Evolutionary conservation across 2,888 invertebrate genomes (phyloP), one percentile per base, ranked within the genome.

Genomic region (Ennomos erosarius): DNA sequence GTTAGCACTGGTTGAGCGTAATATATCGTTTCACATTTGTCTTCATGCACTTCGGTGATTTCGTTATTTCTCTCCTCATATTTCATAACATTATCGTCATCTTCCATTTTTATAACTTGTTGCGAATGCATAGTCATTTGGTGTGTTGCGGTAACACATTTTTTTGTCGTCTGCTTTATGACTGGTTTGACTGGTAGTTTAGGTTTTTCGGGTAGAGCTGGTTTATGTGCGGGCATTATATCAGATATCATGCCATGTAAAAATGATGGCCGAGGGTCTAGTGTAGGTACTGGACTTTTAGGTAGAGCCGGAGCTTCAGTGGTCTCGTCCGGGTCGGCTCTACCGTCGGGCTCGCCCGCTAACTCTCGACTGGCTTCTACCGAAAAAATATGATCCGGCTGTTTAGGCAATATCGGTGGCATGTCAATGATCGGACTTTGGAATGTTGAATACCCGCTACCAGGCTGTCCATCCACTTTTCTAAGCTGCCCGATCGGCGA

Each of bases 301-400:
- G 96, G 96, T 56, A 96, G 82, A 5, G 95, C 95, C 0, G 96
- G 95, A 0, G 95, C 94, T 80, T 95, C 95, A 26, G 91, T 91
- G 1, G 93, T 86, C 42, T 95, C 95, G 74, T 96, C 96, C 0
- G 96, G 96, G 85, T 97, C 97, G 10, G 97, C 97, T 70, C 96
- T 94, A n/a, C 97, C 97, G 74, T 97, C 97, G 0, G 97, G 97
- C 74, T 97, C 97, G 9, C 97, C 97, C 9, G 97, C 97, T 67
- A 95, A 87, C 75, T 97, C 97, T 34, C 97, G 93, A 78, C 96
- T 96, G 49, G 94, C 94, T 75, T 93, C 93, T n/a, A 89, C 88
- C 10, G 93, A 91, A 75, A 93, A 93, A 50, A 92, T 77, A 61
- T 78, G 78, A 67, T 90, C 90, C 42, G 82, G 69, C 62, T 84